phyloP scores from a whole-genome alignment of 2,888 invertebrate species.

The Lathronympha strigana region DNA sequence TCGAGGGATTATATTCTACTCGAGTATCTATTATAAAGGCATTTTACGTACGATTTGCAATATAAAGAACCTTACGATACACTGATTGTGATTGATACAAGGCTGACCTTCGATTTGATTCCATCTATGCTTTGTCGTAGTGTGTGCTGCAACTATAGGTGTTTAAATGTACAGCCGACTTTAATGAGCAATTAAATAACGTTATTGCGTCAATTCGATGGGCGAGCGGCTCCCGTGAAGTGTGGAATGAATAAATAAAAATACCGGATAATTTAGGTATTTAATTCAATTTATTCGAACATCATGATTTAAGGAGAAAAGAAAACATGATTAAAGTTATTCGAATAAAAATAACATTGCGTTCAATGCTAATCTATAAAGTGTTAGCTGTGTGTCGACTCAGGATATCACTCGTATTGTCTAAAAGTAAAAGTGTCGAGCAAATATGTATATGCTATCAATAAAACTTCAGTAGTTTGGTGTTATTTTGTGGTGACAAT shows the following conservation, averaged over 20 bases:
- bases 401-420: constrained; percentile 32
- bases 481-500: constrained; percentile 27
- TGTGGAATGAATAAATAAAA: constrained; percentile 45
- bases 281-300: constrained; percentile 79
- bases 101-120: constrained; percentile 29
- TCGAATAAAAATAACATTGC: constrained; percentile 69
- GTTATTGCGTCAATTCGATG: neutral
- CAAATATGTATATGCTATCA: constrained; percentile 6
- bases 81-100: constrained; percentile 31
- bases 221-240: neutral
- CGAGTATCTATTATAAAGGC: constrained; percentile 24
- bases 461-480: constrained; percentile 7
- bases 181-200: constrained; percentile 22
- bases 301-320: constrained; percentile 77
- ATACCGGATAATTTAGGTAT: constrained; percentile 56
- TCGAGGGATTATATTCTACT: constrained; percentile 46
- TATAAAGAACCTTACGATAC: constrained; percentile 28
- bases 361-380: constrained; percentile 55
- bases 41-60: constrained; percentile 36
- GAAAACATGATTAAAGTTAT: constrained; percentile 77
- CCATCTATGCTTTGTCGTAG: constrained; percentile 14
- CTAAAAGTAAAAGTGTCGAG: constrained; percentile 27
- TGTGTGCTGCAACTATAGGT: constrained; percentile 10
- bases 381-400: constrained; percentile 21
- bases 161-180: constrained; percentile 15